Conservation (phyloP, 2,113 vertebrate species). For the Chionomys nivalis region DNA sequence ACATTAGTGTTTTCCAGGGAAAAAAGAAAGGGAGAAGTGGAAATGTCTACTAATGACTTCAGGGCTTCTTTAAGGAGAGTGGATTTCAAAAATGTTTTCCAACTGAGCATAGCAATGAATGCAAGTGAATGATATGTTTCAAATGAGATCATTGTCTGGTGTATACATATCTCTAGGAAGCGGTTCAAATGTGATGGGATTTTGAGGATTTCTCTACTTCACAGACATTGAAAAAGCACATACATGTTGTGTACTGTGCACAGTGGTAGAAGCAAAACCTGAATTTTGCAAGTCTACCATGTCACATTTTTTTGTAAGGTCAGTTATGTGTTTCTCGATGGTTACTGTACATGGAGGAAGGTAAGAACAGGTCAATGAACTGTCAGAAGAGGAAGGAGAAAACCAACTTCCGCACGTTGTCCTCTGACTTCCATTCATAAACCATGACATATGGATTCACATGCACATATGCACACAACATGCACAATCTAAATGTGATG, state of each 20-base stretch:
- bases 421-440: background rate
- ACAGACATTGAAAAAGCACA: background rate
- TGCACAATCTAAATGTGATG: too few species aligned
- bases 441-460: background rate
- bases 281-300: background rate
- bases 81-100: constrained; percentile 15
- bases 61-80: background rate
- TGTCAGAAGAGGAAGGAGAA: background rate
- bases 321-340: background rate
- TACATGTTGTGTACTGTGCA: background rate
- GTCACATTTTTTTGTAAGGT: background rate
- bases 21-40: background rate
- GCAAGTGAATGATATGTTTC: background rate
- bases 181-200: background rate
- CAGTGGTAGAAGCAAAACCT: background rate
- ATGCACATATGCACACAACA: background rate
- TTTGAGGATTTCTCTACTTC: background rate
- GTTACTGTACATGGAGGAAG: background rate
- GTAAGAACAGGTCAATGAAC: background rate
- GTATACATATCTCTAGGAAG: constrained; percentile 5
- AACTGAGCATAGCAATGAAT: background rate
- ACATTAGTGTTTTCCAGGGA: background rate
- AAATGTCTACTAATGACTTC: background rate
- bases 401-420: background rate
- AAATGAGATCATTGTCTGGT: background rate